Evolutionary conservation across 2,113 vertebrate species (phyloP).

Genomic region (Tauraco erythrolophus): DNA sequence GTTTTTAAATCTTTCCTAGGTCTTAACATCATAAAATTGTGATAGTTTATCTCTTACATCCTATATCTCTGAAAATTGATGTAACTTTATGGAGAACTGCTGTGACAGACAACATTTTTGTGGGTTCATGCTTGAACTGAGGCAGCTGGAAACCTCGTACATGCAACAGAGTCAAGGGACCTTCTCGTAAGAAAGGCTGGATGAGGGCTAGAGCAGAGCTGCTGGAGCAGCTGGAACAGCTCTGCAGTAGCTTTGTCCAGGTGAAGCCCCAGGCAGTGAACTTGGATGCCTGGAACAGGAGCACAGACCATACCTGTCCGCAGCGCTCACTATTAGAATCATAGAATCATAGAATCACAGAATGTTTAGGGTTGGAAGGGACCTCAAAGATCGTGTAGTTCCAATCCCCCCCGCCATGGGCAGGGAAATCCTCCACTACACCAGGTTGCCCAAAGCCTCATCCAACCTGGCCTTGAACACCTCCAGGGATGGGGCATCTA

Average conservation of each 20-base stretch:
- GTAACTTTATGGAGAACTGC: neutral
- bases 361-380: too few relatives aligned
- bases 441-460: too few relatives aligned
- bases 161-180: neutral
- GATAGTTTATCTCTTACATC: neutral
- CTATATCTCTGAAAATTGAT: neutral
- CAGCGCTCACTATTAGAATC: neutral
- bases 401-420: too few relatives aligned
- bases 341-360: too few relatives aligned
- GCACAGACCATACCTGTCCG: neutral
- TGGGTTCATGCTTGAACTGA: neutral
- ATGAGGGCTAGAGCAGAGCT: neutral
- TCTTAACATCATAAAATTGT: neutral
- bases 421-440: too few relatives aligned
- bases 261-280: neutral
- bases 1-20: neutral
- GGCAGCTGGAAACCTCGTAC: neutral
- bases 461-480: too few relatives aligned
- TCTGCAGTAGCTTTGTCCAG: neutral
- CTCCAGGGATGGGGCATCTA: too few relatives aligned
- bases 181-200: neutral
- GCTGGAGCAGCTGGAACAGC: neutral
- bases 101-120: neutral
- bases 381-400: too few relatives aligned
- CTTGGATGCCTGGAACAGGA: neutral